Evolutionary conservation across 2,888 invertebrate genomes (phyloP), one percentile per base, ranked within the genome.

Genomic region (Drosophila stalkeri): DNA sequence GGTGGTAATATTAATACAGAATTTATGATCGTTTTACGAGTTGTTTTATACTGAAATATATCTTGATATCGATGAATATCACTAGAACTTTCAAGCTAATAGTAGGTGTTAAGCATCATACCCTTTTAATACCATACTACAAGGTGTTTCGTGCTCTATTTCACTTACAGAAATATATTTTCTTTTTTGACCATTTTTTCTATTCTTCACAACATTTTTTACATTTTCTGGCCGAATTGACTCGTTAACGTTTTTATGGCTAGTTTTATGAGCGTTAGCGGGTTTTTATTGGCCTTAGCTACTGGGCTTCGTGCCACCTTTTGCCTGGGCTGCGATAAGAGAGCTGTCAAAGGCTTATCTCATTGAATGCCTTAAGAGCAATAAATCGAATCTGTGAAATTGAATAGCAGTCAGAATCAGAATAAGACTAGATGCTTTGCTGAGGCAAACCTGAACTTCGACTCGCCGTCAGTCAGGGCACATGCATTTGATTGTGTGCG

Each of bases 241-340:
- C 18, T 67, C 66, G 56, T 77, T 52, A 81, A 80, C 43, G 23
- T 27, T 20, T n/a, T 80, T 63, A 39, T 71, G 18, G 35, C 44
- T 52, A 37, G 18, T 64, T 55, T 70, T 56, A 64, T 46, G 63
- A 23, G 27, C 9, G 8, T 51, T 51, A 33, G 11, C 14, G 18
- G 18, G 18, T 12, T 33, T 51, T 51, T 35, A 51, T 35, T 7
- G 14, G 18, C 18, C 23, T 16, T 23, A 23, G 37, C 75, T 49
- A 56, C 77, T 49, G 59, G 27, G 27, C 14, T 62, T 70, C 23
- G 41, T 56, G 49, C 27, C 43, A 43, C 16, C 16, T 44, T 23
- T 16, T 54, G 52, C 39, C 31, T 64, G 63, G 20, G 66, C 16
- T 11, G 23, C 9, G 65, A 77, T 77, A 77, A 64, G 69, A 16